phyloP scores from a whole-genome alignment of 1,140 invertebrate genomes.

The Zaprionus camerounensis region DNA sequence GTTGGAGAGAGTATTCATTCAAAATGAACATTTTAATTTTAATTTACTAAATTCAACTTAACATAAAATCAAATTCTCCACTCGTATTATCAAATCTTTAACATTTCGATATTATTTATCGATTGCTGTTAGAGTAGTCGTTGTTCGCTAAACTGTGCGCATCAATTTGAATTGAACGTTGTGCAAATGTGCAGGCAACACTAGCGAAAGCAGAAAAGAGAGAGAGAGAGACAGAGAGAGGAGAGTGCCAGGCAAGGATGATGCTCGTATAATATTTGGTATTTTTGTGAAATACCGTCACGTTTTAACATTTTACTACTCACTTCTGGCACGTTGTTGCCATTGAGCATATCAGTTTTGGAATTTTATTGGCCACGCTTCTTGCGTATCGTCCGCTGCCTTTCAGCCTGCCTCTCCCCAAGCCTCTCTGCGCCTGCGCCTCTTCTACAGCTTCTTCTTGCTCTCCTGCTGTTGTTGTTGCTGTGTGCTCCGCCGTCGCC shows the following conservation, averaged over 20 bases:
- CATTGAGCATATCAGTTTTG: conserved; percentile 80
- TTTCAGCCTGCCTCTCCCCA: neutral
- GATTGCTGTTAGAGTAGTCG: neutral
- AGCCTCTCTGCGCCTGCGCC: conserved; percentile 2
- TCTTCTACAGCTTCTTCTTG: conserved; percentile 1
- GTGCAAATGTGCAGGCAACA: conserved; percentile 57
- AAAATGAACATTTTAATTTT: neutral
- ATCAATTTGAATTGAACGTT: conserved; percentile 44
- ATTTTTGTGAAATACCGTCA: conserved; percentile 77
- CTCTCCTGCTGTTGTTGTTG: conserved; percentile 2
- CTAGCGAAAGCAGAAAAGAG: neutral
- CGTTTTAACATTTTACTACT: conserved; percentile 82
- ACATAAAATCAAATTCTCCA: neutral
- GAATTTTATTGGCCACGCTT: conserved; percentile 82
- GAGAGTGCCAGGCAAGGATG: neutral
- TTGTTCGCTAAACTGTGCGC: neutral
- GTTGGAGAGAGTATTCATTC: neutral
- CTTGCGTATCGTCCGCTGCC: conserved; percentile 45
- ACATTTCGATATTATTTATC: neutral
- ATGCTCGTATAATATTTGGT: conserved; percentile 65
- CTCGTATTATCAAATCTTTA: neutral
- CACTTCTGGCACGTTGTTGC: conserved; percentile 81
- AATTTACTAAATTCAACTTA: neutral
- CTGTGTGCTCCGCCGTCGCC: conserved; percentile 30
- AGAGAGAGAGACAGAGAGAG: conserved; percentile 9